Evolutionary conservation across 2,113 vertebrate species (phyloP).

Genomic region (Ameiurus melas): DNA sequence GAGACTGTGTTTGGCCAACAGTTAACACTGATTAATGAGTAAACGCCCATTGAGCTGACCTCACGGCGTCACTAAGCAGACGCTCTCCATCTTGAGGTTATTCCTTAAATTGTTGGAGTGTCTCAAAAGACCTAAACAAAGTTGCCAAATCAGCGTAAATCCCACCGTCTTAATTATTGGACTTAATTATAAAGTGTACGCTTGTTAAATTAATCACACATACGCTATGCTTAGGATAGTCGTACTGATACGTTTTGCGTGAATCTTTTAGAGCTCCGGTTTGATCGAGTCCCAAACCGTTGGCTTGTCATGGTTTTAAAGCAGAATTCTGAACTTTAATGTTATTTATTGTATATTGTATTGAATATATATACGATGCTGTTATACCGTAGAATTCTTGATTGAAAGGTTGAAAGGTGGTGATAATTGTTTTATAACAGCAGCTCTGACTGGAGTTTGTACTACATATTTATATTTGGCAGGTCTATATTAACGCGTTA

Average conservation of each 20-base stretch:
- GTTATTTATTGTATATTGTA: background rate
- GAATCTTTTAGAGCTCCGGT: background rate
- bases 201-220: background rate
- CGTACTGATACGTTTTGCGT: background rate
- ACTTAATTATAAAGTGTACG: background rate
- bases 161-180: background rate
- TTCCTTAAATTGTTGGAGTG: background rate
- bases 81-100: background rate
- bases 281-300: background rate
- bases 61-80: constrained; percentile 17
- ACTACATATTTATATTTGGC: background rate
- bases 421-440: background rate
- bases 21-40: constrained; percentile 39
- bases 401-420: background rate
- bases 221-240: background rate
- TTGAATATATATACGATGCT: background rate
- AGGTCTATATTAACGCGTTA: background rate
- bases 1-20: constrained; percentile 39
- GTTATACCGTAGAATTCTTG: background rate
- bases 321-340: background rate
- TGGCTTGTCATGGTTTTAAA: background rate
- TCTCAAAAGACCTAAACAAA: background rate
- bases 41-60: constrained; percentile 22
- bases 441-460: background rate
- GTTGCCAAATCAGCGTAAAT: background rate